Evolutionary conservation across 2,888 invertebrate genomes (phyloP).

Genomic region (Oscheius sp.): DNA sequence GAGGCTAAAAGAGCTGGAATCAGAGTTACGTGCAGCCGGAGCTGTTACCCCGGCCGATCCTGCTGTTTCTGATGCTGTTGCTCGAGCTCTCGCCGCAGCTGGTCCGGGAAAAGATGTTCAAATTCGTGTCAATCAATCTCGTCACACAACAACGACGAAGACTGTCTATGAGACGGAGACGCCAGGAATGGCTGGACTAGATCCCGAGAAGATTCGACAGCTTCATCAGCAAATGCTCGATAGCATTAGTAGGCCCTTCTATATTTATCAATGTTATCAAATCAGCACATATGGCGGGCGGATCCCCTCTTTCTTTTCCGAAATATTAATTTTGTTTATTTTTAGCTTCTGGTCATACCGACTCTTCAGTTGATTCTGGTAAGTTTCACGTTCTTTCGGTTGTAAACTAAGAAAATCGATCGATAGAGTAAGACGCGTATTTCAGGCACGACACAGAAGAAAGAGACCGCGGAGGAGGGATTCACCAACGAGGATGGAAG

Average conservation of each 20-base stretch:
- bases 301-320: not conserved
- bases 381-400: not conserved
- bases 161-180: slow-evolving; percentile 70
- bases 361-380: slow-evolving; percentile 25
- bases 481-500: slow-evolving; percentile 69
- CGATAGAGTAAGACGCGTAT: not conserved
- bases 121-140: slow-evolving; percentile 65
- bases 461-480: slow-evolving; percentile 69
- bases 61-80: slow-evolving; percentile 64
- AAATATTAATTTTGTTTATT: not conserved
- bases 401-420: not conserved
- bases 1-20: slow-evolving; percentile 62
- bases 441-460: slow-evolving; percentile 57
- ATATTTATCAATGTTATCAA: not conserved
- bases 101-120: slow-evolving; percentile 65
- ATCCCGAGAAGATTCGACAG: slow-evolving; percentile 58
- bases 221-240: slow-evolving; percentile 65
- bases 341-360: slow-evolving; percentile 27
- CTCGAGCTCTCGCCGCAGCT: slow-evolving; percentile 58
- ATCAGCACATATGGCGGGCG: slow-evolving; percentile 25
- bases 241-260: slow-evolving; percentile 58
- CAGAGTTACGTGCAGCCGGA: slow-evolving; percentile 60
- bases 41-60: slow-evolving; percentile 65
- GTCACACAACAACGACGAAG: slow-evolving; percentile 68
- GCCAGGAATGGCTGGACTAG: slow-evolving; percentile 66